phyloP scores from a whole-genome alignment of 2,113 vertebrate species.

The Zootoca vivipara region DNA sequence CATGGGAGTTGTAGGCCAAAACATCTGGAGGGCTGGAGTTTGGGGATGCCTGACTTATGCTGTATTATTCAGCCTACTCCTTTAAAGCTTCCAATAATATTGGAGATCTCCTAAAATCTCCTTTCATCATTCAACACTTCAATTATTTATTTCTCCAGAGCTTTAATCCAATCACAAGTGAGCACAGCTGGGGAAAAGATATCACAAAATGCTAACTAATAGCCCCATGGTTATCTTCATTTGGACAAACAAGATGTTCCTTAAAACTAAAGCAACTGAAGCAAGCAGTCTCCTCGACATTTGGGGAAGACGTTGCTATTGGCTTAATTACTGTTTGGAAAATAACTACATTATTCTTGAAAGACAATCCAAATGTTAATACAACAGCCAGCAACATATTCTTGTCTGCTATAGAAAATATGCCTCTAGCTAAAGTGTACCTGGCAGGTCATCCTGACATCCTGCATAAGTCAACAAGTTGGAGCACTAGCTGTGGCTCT shows the following conservation, averaged over 20 bases:
- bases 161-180: background rate
- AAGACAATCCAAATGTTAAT: conserved; percentile 34
- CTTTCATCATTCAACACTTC: background rate
- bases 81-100: background rate
- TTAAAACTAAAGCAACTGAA: conserved; percentile 45
- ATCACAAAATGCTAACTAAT: conserved; percentile 1
- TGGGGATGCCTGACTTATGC: too few relatives aligned
- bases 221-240: background rate
- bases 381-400: conserved; percentile 17
- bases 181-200: conserved; percentile 27
- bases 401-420: conserved; percentile 50
- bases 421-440: conserved; percentile 41
- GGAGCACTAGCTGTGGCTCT: conserved; percentile 53
- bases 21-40: too few relatives aligned
- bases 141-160: background rate
- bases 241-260: conserved; percentile 31
- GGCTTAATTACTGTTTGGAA: conserved; percentile 42
- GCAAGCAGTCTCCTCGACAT: conserved; percentile 1
- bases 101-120: background rate
- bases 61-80: too few relatives aligned
- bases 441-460: conserved; percentile 40
- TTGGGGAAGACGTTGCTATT: conserved; percentile 37
- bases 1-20: too few relatives aligned
- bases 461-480: conserved; percentile 44
- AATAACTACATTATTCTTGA: conserved; percentile 34